Conservation (phyloP, 2,113 vertebrate species). For the Chaenocephalus aceratus region DNA sequence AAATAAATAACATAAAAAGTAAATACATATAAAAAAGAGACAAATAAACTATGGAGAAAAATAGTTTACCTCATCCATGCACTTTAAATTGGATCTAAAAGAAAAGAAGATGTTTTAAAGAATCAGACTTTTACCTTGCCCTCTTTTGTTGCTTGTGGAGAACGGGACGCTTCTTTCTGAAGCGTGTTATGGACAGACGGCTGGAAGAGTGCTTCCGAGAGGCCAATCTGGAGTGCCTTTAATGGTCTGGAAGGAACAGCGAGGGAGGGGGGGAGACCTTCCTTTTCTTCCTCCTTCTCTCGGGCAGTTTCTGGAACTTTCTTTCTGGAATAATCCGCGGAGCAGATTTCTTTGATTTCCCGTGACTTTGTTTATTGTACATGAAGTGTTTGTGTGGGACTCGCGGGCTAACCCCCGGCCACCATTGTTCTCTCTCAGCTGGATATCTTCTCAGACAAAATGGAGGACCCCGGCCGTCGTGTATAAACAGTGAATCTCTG, state of each 20-base stretch:
- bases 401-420: constrained; percentile 79
- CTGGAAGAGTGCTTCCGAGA: constrained; percentile 75
- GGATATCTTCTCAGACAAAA: constrained; percentile 58
- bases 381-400: constrained; percentile 71
- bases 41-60: constrained; percentile 87
- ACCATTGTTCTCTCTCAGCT: constrained; percentile 79
- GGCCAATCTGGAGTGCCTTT: constrained; percentile 81
- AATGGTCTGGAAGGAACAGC: constrained; percentile 67
- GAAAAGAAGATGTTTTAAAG: constrained; percentile 58
- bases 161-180: constrained; percentile 72
- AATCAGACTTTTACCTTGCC: constrained; percentile 42
- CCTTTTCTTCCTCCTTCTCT: constrained; percentile 60
- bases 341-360: constrained; percentile 70
- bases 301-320: constrained; percentile 72
- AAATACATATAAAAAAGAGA: constrained; percentile 64
- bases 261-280: constrained; percentile 31
- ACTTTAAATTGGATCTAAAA: constrained; percentile 94
- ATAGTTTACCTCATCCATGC: constrained; percentile 99
- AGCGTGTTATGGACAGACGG: constrained; percentile 60
- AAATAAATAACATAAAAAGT: constrained; percentile 74
- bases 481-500: constrained; percentile 62
- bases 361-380: constrained; percentile 75
- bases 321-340: constrained; percentile 68
- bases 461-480: constrained; percentile 56
- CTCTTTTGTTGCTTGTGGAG: constrained; percentile 71